Evolutionary conservation across 2,113 vertebrate species (phyloP), one percentile per base, ranked within the genome.

Genomic region (Periophthalmodon schlosseri): DNA sequence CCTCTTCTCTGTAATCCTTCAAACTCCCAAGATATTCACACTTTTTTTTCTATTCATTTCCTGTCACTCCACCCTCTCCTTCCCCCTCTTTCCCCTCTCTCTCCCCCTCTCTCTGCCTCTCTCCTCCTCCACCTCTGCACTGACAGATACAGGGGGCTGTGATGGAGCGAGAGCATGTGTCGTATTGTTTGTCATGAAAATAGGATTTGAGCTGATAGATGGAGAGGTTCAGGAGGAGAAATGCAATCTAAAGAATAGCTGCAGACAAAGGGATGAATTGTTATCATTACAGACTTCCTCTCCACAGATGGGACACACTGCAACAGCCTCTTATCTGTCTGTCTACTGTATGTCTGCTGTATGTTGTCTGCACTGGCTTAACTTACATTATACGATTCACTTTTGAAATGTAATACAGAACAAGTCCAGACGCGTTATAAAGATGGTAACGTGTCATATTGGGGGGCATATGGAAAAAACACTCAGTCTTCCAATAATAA

Each of bases 101-200:
- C 28, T 28, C 28, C 28, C 28, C 28, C 28, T 28, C 28, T 28
- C 28, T 28, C 28, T 28, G 2, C 28, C 28, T 28, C 28, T 28
- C 28, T 28, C 28, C 49, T 21, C 54, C 60, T 36, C 57, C 52
- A 50, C 58, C 33, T 63, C 4, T 71, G 70, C 68, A 61, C 76
- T 84, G 80, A 75, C 91, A 90, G 84, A 87, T 76, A 78, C 82
- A 83, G 77, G 69, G 65, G 80, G 80, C 77, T 36, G 81, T 88
- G 89, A 91, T 80, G 77, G 87, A 90, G 87, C 79, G 84, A 80
- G 81, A 79, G 80, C 86, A 78, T 86, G 85, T 85, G 84, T 86
- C 82, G 83, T 76, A 87, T 88, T 91, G 89, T 91, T 90, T 91
- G 90, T 88, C 89, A 87, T 86, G 83, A 84, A 92, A 91, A 92